These are phyloP conservation scores for Lepeophtheirus nordmannii DNA, from an alignment of 2,888 invertebrate species.

Conservation along the genomic window DNA sequence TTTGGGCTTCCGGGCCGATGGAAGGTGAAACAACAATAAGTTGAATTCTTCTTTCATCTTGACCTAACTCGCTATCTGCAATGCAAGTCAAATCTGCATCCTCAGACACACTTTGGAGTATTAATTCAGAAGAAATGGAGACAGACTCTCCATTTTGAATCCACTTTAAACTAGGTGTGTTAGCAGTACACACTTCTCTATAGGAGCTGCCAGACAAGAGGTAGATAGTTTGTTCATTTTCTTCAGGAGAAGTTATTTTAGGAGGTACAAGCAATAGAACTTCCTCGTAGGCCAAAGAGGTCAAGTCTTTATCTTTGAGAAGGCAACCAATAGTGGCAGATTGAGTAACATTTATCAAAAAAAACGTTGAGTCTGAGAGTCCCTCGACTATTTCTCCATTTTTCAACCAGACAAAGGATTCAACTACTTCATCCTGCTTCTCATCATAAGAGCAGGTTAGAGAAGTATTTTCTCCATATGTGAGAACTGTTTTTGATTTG, in stretches of 20 bases:
- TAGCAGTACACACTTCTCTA: neutral
- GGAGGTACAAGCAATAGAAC: neutral
- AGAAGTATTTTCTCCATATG: no score
- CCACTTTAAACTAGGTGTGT: neutral
- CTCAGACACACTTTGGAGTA: neutral
- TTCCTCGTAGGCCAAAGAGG: neutral
- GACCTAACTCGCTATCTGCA: conserved; percentile 20
- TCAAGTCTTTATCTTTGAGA: neutral
- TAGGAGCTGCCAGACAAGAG: neutral
- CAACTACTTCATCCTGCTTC: neutral
- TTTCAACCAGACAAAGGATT: neutral
- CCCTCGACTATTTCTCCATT: neutral
- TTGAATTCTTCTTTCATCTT: conserved; percentile 6
- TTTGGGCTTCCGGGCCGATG: neutral
- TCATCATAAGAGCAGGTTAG: no score
- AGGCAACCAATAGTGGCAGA: neutral
- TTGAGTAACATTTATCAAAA: neutral
- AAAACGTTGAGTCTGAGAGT: neutral
- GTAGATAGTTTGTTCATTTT: neutral
- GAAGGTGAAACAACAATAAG: conserved; percentile 7
- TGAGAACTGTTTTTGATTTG: no score
- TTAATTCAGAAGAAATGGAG: neutral
- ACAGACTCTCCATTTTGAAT: neutral
- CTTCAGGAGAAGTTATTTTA: neutral
- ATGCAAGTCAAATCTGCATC: conserved; percentile 1